Evolutionary conservation across 2,113 vertebrate genomes (phyloP).

Genomic region (Chrysemys picta): DNA sequence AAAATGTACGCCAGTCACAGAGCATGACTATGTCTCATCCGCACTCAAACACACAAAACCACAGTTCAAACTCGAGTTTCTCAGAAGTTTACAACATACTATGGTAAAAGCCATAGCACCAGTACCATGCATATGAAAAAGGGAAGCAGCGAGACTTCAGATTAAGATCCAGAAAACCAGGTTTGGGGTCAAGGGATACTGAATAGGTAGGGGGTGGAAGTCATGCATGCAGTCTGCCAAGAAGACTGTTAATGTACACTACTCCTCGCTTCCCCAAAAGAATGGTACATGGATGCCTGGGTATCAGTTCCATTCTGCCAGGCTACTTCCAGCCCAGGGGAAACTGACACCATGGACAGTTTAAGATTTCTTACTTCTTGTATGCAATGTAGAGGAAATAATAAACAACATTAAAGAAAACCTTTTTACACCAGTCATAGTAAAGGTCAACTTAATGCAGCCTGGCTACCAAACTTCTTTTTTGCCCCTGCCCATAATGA

Average conservation of each 20-base stretch:
- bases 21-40: not conserved
- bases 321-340: not conserved
- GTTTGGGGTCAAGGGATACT: not conserved
- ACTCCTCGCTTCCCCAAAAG: not conserved
- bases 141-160: not conserved
- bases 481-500: not conserved
- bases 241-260: not conserved
- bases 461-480: not conserved
- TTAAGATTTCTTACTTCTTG: not conserved
- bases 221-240: not conserved
- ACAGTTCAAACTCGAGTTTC: not conserved
- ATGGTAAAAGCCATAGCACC: not conserved
- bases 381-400: not conserved
- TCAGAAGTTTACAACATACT: not conserved
- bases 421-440: not conserved
- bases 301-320: not conserved
- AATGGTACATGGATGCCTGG: not conserved
- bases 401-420: not conserved
- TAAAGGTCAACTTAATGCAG: not conserved
- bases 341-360: not conserved
- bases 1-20: fast-evolving
- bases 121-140: not conserved
- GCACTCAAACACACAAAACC: not conserved
- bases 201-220: not conserved
- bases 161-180: not conserved